Evolutionary conservation across 2,113 vertebrate genomes (phyloP).

Genomic region (Arenaria interpres): DNA sequence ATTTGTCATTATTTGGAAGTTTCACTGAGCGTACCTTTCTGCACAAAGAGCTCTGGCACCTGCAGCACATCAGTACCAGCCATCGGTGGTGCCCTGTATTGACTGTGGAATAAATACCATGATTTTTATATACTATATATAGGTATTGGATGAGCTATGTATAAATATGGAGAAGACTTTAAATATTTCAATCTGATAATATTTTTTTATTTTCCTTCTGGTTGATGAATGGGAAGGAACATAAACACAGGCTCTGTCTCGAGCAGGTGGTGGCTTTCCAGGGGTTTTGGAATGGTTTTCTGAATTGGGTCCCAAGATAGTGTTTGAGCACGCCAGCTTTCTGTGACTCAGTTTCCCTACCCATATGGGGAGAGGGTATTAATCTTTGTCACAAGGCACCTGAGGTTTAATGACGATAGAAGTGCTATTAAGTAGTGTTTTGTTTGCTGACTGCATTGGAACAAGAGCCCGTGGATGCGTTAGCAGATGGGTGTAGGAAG

Average conservation of each 20-base stretch:
- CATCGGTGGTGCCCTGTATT: accelerated
- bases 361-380: not conserved
- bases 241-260: not conserved
- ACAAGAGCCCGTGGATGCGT: not conserved
- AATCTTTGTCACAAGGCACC: not conserved
- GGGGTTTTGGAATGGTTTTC: not conserved
- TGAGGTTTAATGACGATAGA: not conserved
- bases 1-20: not conserved
- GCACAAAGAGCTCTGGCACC: not conserved
- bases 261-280: not conserved
- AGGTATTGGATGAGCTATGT: not conserved
- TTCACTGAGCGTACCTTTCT: accelerated
- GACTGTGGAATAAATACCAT: not conserved
- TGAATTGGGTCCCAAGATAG: not conserved
- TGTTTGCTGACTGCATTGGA: not conserved
- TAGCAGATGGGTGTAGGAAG: not conserved
- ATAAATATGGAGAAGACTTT: not conserved
- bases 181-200: not conserved
- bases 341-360: not conserved
- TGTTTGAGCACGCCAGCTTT: not conserved
- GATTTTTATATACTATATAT: accelerated
- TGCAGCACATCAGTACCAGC: not conserved
- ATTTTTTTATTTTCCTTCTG: not conserved
- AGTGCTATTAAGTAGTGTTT: not conserved
- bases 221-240: not conserved